Base-by-base conservation (phyloP, 2,888 invertebrate species). In the Carabus problematicus region DNA sequence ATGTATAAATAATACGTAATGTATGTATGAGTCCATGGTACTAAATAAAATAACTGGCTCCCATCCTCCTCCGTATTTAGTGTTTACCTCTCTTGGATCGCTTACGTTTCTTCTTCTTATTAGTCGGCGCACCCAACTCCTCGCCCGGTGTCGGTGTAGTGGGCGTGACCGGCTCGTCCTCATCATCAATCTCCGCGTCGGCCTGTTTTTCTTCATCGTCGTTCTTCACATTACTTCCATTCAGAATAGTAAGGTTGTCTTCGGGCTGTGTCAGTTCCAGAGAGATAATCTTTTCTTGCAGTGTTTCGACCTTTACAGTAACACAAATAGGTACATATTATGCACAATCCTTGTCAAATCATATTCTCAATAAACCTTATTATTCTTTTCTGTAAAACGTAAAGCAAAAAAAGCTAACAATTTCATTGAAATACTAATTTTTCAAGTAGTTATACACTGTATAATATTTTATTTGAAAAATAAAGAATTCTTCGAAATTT, bases 241-340 rank as follows among this genome's bases (percentile, higher is more conserved):
- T 78, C 39, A 77, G 69, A n/a, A 76, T 72, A 42, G 77, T 75
- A 39, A 74, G 68, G 66, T 75, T 71, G 47, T 76, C 76, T 16
- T 78, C 75, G 8, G 79, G 76, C 74, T 80, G 88, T 72, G 91
- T 91, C 79, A 95, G 83, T 83, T 95, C 94, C 82, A 95, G 83
- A 70, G 94, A 94, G 83, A 95, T 93, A 76, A 95, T 94, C 84
- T 94, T 94, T 84, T 94, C 94, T 83, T 92, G 91, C 72, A 94
- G 90, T 72, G 94, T 94, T 87, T 95, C 94, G 81, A 94, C 94
- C 94, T 92, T 81, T 29, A 29, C 29, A 29, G 29, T 29, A 29
- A 29, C 29, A 29, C 29, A 29, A 2, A 29, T 3, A 2, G 6
- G 2, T 29, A 29, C 29, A 29, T 29, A 29, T 29, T 29, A 29